These are phyloP conservation scores for Temnothorax rugatulus DNA, from an alignment of 2,888 invertebrate genomes.

Conservation along the genomic window DNA sequence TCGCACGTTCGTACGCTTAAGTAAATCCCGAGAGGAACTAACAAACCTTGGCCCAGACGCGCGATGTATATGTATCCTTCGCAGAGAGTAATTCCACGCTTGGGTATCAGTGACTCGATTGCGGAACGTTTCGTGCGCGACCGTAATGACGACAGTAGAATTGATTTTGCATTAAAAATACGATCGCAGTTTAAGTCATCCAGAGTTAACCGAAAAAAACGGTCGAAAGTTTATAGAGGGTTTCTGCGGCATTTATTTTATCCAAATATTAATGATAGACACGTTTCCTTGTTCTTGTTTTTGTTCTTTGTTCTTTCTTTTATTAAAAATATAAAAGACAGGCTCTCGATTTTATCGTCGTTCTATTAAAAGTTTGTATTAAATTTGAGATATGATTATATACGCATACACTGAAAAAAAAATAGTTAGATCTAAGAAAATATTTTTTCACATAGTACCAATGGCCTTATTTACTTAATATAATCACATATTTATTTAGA, in stretches of 20 bases:
- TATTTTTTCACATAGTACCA: too few relatives aligned
- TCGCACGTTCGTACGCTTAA: conserved; percentile 57
- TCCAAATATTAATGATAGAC: background rate
- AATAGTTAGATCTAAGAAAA: too few relatives aligned
- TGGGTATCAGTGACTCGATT: conserved; percentile 43
- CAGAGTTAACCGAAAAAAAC: background rate
- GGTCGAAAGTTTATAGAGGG: background rate
- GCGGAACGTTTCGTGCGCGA: background rate
- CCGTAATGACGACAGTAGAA: conserved; percentile 1
- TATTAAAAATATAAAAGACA: background rate
- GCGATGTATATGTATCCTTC: conserved; percentile 41
- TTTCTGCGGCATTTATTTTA: background rate
- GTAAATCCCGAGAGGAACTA: conserved; percentile 51
- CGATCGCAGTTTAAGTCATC: background rate
- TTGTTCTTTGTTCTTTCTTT: background rate
- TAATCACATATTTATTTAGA: too few relatives aligned
- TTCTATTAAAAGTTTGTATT: background rate
- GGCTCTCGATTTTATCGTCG: too few relatives aligned
- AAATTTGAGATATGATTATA: background rate
- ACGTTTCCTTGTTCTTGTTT: background rate
- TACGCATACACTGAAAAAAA: too few relatives aligned
- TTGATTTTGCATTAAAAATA: conserved; percentile 13
- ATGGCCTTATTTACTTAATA: too few relatives aligned
- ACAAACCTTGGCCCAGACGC: conserved; percentile 54
- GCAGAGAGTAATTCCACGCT: conserved; percentile 41